These are phyloP conservation scores for Burhinus oedicnemus DNA, from an alignment of 2,113 vertebrate genomes.

Conservation along the genomic window DNA sequence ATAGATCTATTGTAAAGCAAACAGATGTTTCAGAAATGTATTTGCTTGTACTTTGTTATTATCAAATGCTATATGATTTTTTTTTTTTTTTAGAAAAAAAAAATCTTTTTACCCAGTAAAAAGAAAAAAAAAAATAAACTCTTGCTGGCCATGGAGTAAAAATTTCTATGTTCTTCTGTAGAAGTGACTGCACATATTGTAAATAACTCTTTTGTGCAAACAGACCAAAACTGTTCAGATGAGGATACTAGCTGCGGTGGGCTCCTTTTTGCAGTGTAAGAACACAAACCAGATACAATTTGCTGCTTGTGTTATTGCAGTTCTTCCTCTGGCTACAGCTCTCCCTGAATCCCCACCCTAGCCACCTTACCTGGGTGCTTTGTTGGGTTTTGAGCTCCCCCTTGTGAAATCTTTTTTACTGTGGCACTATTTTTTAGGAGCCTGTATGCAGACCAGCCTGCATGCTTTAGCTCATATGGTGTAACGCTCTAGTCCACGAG, in stretches of 20 bases:
- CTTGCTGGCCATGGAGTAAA: constrained; percentile 67
- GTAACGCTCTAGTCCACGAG: neutral
- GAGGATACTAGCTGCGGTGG: neutral
- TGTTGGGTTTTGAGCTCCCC: constrained; percentile 34
- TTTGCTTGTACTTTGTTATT: constrained; percentile 70
- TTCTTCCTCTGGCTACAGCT: neutral
- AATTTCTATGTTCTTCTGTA: constrained; percentile 64
- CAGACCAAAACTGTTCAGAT: constrained; percentile 16
- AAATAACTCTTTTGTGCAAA: constrained; percentile 49
- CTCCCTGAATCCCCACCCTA: neutral
- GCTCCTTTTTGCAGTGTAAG: constrained; percentile 4
- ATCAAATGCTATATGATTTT: constrained; percentile 53
- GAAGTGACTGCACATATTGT: constrained; percentile 66
- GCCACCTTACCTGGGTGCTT: neutral
- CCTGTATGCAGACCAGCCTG: neutral
- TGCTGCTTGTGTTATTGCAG: neutral
- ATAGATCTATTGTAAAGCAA: constrained; percentile 66
- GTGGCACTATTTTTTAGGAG: neutral
- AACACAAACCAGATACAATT: neutral
- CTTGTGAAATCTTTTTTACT: constrained; percentile 12
- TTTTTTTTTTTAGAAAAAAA: constrained; percentile 2
- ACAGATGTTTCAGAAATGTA: constrained; percentile 64
- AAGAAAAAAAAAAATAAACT: constrained; percentile 61
- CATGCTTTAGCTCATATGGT: neutral
- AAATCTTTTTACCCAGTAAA: constrained; percentile 59